phyloP scores from a whole-genome alignment of 1,140 invertebrate species.

The Caerostris extrusa region DNA sequence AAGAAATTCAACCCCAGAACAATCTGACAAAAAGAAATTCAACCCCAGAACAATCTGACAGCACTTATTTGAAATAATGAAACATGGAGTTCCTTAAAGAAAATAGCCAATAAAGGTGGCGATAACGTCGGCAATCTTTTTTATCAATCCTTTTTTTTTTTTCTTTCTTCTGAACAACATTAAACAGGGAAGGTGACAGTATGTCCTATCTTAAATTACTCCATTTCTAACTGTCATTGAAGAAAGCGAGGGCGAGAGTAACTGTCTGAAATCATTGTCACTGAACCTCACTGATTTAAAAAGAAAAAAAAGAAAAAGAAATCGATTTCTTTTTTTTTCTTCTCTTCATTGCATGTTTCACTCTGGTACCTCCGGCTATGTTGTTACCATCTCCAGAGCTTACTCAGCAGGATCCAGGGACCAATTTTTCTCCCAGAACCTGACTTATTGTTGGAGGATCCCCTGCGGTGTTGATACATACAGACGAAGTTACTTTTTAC shows the following conservation, averaged over 20 bases:
- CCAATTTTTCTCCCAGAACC: conserved; percentile 61
- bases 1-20: neutral
- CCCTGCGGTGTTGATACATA: conserved; percentile 53
- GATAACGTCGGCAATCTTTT: neutral
- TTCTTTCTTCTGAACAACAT: neutral
- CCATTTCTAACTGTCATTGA: neutral
- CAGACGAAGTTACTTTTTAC: conserved; percentile 58
- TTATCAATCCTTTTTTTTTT: neutral
- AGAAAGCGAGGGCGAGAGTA: neutral
- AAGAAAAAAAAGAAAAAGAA: too few species aligned
- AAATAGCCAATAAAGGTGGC: neutral
- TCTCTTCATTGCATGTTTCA: neutral
- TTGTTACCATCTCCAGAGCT: conserved; percentile 34
- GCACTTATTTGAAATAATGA: neutral
- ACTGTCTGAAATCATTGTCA: conserved; percentile 9
- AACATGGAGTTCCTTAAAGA: neutral
- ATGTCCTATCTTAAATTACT: neutral
- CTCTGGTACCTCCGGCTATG: conserved; percentile 45
- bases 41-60: neutral
- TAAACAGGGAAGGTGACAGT: neutral
- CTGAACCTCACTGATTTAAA: neutral
- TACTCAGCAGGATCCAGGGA: conserved; percentile 33
- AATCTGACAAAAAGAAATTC: neutral
- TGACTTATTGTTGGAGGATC: conserved; percentile 59
- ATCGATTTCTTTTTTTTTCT: too few species aligned